These are phyloP conservation scores for Bufotes viridis DNA, from an alignment of 2,797 vertebrate genomes.

Conservation along the genomic window DNA sequence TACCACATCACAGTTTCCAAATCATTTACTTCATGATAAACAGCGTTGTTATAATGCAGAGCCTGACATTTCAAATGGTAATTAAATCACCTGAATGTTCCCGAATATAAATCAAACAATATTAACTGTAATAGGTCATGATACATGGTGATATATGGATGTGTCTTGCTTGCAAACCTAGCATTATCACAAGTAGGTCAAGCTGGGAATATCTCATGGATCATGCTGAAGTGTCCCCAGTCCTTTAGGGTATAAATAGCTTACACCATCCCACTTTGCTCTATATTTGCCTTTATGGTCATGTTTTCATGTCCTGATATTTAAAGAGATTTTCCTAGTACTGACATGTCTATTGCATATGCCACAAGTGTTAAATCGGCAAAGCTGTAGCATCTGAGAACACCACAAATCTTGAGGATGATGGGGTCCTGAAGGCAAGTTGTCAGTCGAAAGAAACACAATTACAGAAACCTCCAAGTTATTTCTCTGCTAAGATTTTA, in stretches of 20 bases:
- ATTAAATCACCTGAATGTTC: constrained; percentile 40
- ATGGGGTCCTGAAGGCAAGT: background rate
- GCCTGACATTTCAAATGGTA: constrained; percentile 45
- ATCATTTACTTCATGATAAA: constrained; percentile 8
- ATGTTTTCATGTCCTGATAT: constrained; percentile 3
- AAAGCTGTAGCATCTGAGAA: background rate
- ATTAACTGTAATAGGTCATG: constrained; percentile 36
- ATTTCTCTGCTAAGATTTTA: background rate
- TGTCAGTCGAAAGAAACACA: background rate
- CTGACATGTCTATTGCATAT: constrained; percentile 17
- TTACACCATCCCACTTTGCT: constrained; percentile 18
- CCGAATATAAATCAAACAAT: constrained; percentile 27
- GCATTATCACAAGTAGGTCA: constrained; percentile 40
- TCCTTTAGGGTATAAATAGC: constrained; percentile 43
- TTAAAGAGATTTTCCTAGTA: constrained; percentile 4
- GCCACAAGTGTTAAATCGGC: background rate
- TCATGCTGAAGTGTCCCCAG: constrained; percentile 16
- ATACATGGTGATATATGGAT: constrained; percentile 27
- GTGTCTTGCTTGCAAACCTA: constrained; percentile 20
- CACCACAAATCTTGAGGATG: background rate
- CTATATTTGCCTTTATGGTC: background rate
- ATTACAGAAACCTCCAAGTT: background rate
- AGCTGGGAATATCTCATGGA: constrained; percentile 28
- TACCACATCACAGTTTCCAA: background rate
- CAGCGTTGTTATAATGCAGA: constrained; percentile 20